A percentile compares a stretch with the other conserved stretches of the same genome.
phyloP scores from a whole-genome alignment of 2,113 vertebrate species.

The Labrus mixtus region DNA sequence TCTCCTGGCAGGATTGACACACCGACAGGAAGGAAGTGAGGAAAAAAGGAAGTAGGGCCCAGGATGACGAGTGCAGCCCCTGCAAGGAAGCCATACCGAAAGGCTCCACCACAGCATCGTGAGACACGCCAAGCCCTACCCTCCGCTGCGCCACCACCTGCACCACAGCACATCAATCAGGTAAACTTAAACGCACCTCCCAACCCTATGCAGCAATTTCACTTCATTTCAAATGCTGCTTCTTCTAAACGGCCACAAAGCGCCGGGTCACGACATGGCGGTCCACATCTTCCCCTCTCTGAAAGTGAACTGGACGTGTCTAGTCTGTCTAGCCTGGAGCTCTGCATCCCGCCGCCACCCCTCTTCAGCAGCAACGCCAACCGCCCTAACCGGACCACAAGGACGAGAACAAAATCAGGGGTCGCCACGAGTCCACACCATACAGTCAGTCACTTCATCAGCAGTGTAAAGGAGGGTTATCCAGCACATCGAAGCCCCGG shows the following conservation, averaged over 20 bases:
- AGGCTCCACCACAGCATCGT: constrained; percentile 96
- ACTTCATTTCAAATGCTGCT: constrained; percentile 58
- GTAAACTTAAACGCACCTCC: constrained; percentile 76
- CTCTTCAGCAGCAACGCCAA: constrained; percentile 43
- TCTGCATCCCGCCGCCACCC: constrained; percentile 50
- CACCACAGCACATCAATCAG: constrained; percentile 83
- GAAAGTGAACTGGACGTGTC: constrained; percentile 84
- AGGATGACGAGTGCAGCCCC: constrained; percentile 90
- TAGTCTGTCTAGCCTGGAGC: constrained; percentile 79
- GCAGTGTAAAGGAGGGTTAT: constrained; percentile 29
- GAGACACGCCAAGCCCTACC: constrained; percentile 87
- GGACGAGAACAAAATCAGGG: background rate
- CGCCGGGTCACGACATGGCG: background rate
- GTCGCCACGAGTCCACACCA: background rate
- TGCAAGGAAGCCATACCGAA: constrained; percentile 95
- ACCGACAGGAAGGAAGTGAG: background rate
- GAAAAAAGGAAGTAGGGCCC: constrained; percentile 15
- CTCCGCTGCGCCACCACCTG: constrained; percentile 76
- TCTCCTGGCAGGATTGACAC: constrained; percentile 48
- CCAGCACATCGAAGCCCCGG: constrained; percentile 15
- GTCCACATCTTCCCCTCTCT: constrained; percentile 49
- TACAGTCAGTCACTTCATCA: background rate
- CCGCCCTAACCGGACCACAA: background rate
- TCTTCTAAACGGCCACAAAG: background rate
- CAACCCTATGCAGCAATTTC: constrained; percentile 25